A percentile compares a stretch with the other conserved stretches of the same genome.
Conservation (phyloP, 1,140 invertebrate species). For the Cephus cinctus region DNA sequence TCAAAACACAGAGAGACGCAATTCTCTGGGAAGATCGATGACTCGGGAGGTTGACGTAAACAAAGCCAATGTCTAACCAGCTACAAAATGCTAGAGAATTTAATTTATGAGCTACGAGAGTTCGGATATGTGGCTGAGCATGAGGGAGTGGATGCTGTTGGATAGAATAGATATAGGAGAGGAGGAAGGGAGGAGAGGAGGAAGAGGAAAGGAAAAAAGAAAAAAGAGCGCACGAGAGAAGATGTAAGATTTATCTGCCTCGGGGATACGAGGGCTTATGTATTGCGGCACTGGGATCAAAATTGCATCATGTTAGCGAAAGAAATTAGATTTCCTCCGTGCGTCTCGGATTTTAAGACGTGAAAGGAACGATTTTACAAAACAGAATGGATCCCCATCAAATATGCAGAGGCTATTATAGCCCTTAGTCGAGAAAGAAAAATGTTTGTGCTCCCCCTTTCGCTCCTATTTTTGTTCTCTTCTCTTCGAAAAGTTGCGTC, state of each 20-base stretch:
- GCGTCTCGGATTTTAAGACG: background rate
- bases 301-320: slow-evolving; percentile 33
- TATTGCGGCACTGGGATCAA: slow-evolving; percentile 26
- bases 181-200: background rate
- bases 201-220: slow-evolving; percentile 1
- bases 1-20: slow-evolving; percentile 18
- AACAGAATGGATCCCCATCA: slow-evolving; percentile 30
- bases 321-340: slow-evolving; percentile 32
- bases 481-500: slow-evolving; percentile 3
- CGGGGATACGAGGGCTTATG: slow-evolving; percentile 19
- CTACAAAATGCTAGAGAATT: slow-evolving; percentile 21
- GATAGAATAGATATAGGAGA: background rate
- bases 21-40: slow-evolving; percentile 4
- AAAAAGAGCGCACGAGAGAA: background rate
- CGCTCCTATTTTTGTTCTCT: slow-evolving; percentile 16
- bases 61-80: slow-evolving; percentile 24
- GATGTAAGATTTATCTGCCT: slow-evolving; percentile 20
- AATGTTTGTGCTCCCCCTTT: slow-evolving; percentile 14
- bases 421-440: slow-evolving; percentile 2
- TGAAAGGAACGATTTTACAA: slow-evolving; percentile 20
- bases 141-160: too few relatives aligned
- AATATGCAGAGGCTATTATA: slow-evolving; percentile 38
- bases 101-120: slow-evolving; percentile 18
- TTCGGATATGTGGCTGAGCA: background rate
- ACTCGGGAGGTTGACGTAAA: slow-evolving; percentile 13